These are phyloP conservation scores for Urocitellus parryii DNA, from an alignment of 2,113 vertebrate genomes.

Conservation along the genomic window DNA sequence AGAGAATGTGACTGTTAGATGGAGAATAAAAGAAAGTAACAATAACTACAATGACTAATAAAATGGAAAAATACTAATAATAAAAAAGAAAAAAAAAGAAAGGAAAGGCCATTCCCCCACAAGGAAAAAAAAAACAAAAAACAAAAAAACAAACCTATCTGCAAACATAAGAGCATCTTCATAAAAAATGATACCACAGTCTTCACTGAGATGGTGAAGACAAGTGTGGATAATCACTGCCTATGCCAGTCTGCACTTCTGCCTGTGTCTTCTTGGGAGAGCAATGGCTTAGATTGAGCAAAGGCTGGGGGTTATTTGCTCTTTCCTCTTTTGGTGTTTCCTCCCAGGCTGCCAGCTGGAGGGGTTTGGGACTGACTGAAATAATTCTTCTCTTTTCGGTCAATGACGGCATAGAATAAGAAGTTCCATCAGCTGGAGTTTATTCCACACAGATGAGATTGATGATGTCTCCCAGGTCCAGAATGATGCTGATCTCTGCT, in stretches of 20 bases:
- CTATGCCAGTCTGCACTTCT: background rate
- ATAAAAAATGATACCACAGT: background rate
- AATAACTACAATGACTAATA: too few relatives aligned
- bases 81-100: background rate
- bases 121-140: too few relatives aligned
- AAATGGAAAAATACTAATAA: background rate
- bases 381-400: too few relatives aligned
- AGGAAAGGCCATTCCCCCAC: too few relatives aligned
- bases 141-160: background rate
- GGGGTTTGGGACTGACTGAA: too few relatives aligned
- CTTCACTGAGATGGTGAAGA: background rate
- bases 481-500: background rate
- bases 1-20: too few relatives aligned
- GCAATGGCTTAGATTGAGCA: too few relatives aligned
- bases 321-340: background rate
- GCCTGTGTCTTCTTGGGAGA: background rate
- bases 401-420: background rate
- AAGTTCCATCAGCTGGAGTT: background rate
- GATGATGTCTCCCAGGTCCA: background rate
- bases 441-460: too few relatives aligned
- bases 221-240: too few relatives aligned
- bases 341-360: background rate
- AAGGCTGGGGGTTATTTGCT: background rate
- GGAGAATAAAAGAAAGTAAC: background rate
- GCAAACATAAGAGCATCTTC: background rate